phyloP scores from a whole-genome alignment of 2,888 invertebrate species.

The Eupelmus urozonus region DNA sequence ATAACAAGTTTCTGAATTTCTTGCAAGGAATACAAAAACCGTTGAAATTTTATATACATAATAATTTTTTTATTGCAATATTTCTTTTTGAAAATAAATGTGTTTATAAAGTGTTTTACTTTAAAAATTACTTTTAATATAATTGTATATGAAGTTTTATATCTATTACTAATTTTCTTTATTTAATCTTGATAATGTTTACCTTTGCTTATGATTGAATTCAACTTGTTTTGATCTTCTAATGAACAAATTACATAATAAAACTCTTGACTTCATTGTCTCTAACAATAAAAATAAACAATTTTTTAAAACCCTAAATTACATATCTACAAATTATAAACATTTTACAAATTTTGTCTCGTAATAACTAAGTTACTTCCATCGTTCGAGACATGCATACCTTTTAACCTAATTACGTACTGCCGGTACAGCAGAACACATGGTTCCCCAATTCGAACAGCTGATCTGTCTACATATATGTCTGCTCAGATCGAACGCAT shows the following conservation, averaged over 20 bases:
- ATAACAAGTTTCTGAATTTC: not conserved
- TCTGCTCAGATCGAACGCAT: too few relatives aligned
- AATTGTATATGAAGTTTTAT: not conserved
- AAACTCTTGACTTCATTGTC: constrained; percentile 32
- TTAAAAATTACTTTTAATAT: not conserved
- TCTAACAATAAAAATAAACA: not conserved
- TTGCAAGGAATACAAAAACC: not conserved
- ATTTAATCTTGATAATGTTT: not conserved
- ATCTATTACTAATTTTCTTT: not conserved
- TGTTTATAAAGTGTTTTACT: not conserved
- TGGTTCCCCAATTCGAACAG: too few relatives aligned
- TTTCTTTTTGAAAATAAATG: not conserved
- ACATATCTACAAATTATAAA: not conserved
- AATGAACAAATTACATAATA: constrained; percentile 35
- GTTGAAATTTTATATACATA: constrained; percentile 6
- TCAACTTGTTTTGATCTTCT: constrained; percentile 11
- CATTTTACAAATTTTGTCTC: not conserved
- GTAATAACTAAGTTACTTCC: not conserved
- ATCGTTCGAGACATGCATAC: too few relatives aligned
- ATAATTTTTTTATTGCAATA: not conserved
- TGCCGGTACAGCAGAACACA: too few relatives aligned
- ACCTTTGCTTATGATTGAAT: constrained; percentile 34
- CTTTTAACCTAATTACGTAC: too few relatives aligned
- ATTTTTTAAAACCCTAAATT: not conserved
- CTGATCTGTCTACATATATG: too few relatives aligned